These are phyloP conservation scores for Andrena haemorrhoa DNA, from an alignment of 2,888 invertebrate genomes.

Conservation along the genomic window DNA sequence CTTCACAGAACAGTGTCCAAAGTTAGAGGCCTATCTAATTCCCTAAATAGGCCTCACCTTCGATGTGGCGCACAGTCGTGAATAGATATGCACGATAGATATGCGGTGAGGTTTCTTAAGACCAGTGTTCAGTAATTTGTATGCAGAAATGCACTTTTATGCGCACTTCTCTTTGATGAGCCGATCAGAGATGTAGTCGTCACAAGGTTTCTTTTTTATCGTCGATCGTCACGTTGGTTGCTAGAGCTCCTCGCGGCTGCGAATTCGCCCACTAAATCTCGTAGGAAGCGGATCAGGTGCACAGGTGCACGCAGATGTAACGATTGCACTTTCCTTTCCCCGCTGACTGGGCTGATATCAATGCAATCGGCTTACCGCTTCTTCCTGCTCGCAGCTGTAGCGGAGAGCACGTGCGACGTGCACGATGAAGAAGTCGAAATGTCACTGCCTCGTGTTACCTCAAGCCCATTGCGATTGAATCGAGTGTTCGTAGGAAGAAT, in stretches of 20 bases:
- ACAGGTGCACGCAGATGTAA: conserved; percentile 61
- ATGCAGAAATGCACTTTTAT: background rate
- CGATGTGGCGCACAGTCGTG: background rate
- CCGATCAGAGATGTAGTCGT: conserved; percentile 21
- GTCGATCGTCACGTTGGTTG: conserved; percentile 16
- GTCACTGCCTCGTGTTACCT: conserved; percentile 8
- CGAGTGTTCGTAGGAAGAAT: background rate
- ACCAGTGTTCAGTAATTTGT: background rate
- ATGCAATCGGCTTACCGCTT: conserved; percentile 48
- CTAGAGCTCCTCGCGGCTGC: conserved; percentile 17
- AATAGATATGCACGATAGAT: conserved; percentile 11
- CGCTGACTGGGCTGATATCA: conserved; percentile 33
- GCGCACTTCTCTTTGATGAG: background rate
- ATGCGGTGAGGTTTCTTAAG: background rate
- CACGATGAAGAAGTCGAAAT: conserved; percentile 37
- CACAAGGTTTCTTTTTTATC: conserved; percentile 12
- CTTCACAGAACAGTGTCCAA: background rate
- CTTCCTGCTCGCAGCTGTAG: conserved; percentile 46
- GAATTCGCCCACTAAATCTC: conserved; percentile 29
- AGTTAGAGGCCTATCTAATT: background rate
- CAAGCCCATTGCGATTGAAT: background rate
- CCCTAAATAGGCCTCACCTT: background rate
- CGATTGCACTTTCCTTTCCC: conserved; percentile 59
- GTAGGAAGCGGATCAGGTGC: conserved; percentile 47
- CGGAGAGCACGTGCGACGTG: conserved; percentile 51